Percentiles rank a stretch among this genome's conserved stretches.
phyloP scores from a whole-genome alignment of 2,797 vertebrate species.

The Craterocephalus amniculus region DNA sequence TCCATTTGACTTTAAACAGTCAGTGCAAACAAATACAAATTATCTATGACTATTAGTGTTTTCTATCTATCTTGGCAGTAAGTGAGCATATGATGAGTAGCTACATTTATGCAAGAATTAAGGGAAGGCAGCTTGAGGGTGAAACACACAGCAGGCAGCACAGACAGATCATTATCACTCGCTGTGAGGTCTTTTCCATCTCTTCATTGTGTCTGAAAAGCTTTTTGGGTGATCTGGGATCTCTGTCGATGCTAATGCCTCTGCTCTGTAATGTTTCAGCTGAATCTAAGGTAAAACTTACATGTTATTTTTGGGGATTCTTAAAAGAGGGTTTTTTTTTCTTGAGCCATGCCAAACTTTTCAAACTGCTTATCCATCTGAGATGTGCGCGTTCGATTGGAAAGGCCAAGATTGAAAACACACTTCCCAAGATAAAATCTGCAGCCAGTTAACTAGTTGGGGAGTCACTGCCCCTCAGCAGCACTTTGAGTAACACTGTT shows the following conservation, averaged over 20 bases:
- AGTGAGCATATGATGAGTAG: slow-evolving; percentile 12
- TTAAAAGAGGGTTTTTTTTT: slow-evolving; percentile 38
- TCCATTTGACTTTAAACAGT: slow-evolving; percentile 40
- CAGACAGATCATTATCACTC: slow-evolving; percentile 36
- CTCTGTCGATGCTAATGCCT: slow-evolving; percentile 40
- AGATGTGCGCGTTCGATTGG: slow-evolving; percentile 38
- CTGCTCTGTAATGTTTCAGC: slow-evolving; percentile 63
- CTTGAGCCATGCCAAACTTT: slow-evolving; percentile 36
- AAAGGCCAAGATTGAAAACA: slow-evolving; percentile 56
- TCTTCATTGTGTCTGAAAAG: slow-evolving; percentile 23
- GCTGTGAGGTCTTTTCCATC: slow-evolving; percentile 4
- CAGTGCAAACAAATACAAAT: slow-evolving; percentile 25
- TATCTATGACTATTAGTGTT: slow-evolving; percentile 21
- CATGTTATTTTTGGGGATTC: slow-evolving; percentile 61
- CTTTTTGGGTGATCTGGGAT: slow-evolving; percentile 35
- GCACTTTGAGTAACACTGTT: slow-evolving; percentile 53
- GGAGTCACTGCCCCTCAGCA: slow-evolving; percentile 35
- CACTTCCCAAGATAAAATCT: slow-evolving; percentile 55
- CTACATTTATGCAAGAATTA: slow-evolving; percentile 20
- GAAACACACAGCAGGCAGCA: slow-evolving; percentile 28
- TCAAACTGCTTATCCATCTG: slow-evolving; percentile 48
- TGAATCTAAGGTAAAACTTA: slow-evolving; percentile 57
- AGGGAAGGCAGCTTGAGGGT: slow-evolving; percentile 34
- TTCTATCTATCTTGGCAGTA: slow-evolving; percentile 8
- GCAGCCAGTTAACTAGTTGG: slow-evolving; percentile 57